Evolutionary conservation across 2,797 vertebrate genomes (phyloP).

Genomic region (Syncerus caffer): DNA sequence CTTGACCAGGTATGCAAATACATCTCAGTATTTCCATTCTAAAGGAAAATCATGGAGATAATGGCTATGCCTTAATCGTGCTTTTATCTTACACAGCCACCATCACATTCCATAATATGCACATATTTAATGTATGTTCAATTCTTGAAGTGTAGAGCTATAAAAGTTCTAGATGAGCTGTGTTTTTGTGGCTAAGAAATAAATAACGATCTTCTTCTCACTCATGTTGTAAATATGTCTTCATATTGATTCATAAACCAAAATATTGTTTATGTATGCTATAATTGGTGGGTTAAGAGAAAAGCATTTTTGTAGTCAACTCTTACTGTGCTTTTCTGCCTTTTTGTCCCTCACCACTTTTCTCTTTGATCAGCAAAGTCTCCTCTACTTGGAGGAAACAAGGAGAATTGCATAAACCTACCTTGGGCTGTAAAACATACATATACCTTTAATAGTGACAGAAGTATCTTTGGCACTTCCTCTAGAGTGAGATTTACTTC

Average conservation of each 20-base stretch:
- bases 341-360: constrained; percentile 66
- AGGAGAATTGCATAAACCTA: constrained; percentile 68
- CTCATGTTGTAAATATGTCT: neutral
- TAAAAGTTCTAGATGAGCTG: neutral
- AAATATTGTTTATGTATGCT: neutral
- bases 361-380: constrained; percentile 72
- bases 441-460: constrained; percentile 73
- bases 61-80: neutral
- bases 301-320: neutral
- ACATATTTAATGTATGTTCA: neutral
- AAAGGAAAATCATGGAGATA: neutral
- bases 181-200: constrained; percentile 18
- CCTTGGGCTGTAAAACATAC: constrained; percentile 71
- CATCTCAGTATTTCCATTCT: neutral
- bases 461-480: constrained; percentile 62
- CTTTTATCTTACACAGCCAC: neutral
- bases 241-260: neutral
- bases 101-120: neutral
- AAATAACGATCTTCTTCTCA: neutral
- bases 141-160: neutral
- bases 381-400: constrained; percentile 51
- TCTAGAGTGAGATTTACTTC: constrained; percentile 73
- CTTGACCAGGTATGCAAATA: neutral
- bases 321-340: constrained; percentile 24
- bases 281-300: neutral